Conservation (phyloP, 2,888 invertebrate genomes). For the Synergus umbraculus region DNA sequence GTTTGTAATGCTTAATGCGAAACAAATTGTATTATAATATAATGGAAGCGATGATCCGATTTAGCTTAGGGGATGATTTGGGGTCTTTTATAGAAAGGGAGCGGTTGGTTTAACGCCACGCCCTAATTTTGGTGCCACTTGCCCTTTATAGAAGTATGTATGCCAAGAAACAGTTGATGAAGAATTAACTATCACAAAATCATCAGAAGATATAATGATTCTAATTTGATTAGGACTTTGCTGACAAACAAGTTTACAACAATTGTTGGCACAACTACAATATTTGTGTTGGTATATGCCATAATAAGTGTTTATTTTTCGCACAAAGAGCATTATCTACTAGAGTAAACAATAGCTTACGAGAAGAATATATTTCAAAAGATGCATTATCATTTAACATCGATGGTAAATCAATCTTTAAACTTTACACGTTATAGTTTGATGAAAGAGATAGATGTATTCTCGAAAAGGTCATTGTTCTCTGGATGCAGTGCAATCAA, state of each 20-base stretch:
- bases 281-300: constrained; percentile 13
- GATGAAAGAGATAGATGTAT: not conserved
- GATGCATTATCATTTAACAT: not conserved
- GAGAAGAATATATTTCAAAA: not conserved
- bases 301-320: not conserved
- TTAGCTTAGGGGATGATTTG: constrained; percentile 2
- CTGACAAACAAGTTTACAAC: constrained; percentile 11
- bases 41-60: not conserved
- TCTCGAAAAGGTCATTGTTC: constrained; percentile 15
- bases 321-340: constrained; percentile 3
- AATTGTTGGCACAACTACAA: constrained; percentile 7
- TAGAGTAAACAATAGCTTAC: not conserved
- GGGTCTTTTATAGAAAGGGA: not conserved
- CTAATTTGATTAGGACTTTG: not conserved
- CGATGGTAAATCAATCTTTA: not conserved
- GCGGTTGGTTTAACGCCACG: constrained; percentile 6
- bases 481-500: constrained; percentile 1
- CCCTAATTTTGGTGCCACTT: constrained; percentile 36
- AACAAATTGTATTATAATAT: not conserved
- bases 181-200: not conserved
- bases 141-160: not conserved
- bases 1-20: not conserved
- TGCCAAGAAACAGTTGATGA: too few species aligned
- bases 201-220: not conserved
- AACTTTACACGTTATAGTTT: not conserved